Percentiles rank a stretch among this genome's conserved stretches.
Conservation (phyloP, 2,113 vertebrate species). For the Perognathus longimembris region DNA sequence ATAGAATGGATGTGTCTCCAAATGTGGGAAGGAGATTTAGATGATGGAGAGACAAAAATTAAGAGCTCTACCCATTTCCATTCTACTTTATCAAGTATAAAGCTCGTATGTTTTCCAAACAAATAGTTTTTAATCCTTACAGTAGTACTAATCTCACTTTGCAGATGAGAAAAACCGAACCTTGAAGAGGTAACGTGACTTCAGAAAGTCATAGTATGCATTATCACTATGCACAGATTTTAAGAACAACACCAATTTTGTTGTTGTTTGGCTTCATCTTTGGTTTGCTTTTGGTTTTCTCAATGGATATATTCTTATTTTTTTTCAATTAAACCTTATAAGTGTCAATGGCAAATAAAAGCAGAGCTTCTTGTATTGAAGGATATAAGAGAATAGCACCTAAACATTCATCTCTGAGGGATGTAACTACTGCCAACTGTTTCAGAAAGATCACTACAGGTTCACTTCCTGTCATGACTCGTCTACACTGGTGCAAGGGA, state of each 20-base stretch:
- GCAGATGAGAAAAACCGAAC: conserved; percentile 14
- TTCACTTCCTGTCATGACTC: not conserved
- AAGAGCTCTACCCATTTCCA: not conserved
- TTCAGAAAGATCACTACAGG: not conserved
- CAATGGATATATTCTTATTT: not conserved
- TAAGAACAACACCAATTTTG: not conserved
- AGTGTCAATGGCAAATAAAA: not conserved
- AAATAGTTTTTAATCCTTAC: not conserved
- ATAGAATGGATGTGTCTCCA: not conserved
- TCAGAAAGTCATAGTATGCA: not conserved
- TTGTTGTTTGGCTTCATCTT: not conserved
- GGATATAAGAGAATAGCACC: not conserved
- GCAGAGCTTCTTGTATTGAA: not conserved
- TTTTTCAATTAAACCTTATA: not conserved
- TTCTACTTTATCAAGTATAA: not conserved
- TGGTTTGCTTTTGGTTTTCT: not conserved
- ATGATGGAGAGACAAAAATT: not conserved
- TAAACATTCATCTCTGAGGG: not conserved
- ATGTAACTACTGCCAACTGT: not conserved
- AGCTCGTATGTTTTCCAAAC: not conserved
- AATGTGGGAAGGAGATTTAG: not conserved
- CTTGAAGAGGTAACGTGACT: not conserved
- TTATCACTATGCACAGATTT: not conserved
- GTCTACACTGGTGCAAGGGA: not conserved
- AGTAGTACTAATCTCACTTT: not conserved